Base-by-base conservation (phyloP, 2,113 vertebrate species). In the Tapirus terrestris region DNA sequence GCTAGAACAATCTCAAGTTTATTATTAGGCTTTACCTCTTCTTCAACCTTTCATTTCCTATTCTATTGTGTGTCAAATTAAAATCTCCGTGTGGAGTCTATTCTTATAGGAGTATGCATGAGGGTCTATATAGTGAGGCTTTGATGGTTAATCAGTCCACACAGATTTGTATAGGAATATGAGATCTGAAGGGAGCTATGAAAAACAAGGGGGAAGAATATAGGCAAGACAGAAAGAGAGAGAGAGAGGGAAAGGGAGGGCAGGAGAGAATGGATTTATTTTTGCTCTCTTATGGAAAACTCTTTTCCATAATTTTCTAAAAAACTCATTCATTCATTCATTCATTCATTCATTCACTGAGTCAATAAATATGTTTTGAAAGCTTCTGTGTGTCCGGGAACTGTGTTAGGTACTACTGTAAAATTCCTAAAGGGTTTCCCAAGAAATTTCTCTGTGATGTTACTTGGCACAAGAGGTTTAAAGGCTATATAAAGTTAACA, bases 1-100 rank as follows among this genome's bases (percentile, higher is more conserved):
- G 9, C 53, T 88, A 87, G 70, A 96, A 94, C 10, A 73, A 80
- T 65, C 8, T 70, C 31, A 77, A 16, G 10, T 91, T 84, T 94
- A 87, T 93, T 43, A 73, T 53, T 84, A 43, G 17, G 53, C 20
- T 97, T 97, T 86, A 85, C 53, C 89, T 87, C 43, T n/a, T 82
- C 36, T 91, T 97, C 21, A 75, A 18, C 1, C 39, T 96, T 96
- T 96, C 1, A 56, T 97, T 96, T 81, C 6, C 51, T 81, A 39
- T 77, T 97, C 31, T 67, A 85, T 33, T 68, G 10, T 86, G 4
- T n/a, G 5, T 68, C 51, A 36, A 75, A 85, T 82, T 89, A 29
- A 60, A 68, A 45, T 33, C 7, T 21, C 18, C 3, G 18, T 11
- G 4, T 31, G 16, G 13, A 31, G 20, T 53, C 9, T 13, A 48